Evolutionary conservation across 2,888 invertebrate species (phyloP).

Genomic region (Pantelozetes paolii): DNA sequence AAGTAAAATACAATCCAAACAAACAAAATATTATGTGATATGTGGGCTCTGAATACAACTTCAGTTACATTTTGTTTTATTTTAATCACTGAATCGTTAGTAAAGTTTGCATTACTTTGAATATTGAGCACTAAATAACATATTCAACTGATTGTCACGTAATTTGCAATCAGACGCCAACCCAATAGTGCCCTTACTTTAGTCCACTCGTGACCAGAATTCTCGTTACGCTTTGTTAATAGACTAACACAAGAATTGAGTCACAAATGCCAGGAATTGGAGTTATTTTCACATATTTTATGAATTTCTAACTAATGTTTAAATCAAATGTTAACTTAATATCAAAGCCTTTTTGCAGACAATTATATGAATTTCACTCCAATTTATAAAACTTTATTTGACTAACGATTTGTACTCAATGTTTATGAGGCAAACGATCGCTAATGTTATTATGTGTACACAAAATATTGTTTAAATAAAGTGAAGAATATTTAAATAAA

Average conservation of each 20-base stretch:
- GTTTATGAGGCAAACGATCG: neutral
- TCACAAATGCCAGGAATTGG: neutral
- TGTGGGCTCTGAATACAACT: no score
- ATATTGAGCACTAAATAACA: constrained; percentile 17
- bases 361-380: neutral
- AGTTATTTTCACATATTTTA: neutral
- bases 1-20: no score
- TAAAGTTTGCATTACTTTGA: constrained; percentile 5
- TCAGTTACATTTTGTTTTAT: no score
- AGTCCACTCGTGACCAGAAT: constrained; percentile 16
- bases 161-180: constrained; percentile 26
- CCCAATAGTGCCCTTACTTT: neutral
- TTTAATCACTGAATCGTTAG: neutral
- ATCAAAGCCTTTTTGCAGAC: neutral
- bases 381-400: constrained; percentile 1
- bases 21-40: no score
- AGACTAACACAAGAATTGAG: neutral
- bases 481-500: neutral
- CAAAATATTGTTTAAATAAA: neutral
- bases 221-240: neutral
- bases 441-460: neutral
- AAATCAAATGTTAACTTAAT: constrained; percentile 19
- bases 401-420: neutral
- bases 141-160: constrained; percentile 6
- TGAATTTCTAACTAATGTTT: neutral